phyloP scores from a whole-genome alignment of 2,113 vertebrate species.

The Choloepus hoffmanni region DNA sequence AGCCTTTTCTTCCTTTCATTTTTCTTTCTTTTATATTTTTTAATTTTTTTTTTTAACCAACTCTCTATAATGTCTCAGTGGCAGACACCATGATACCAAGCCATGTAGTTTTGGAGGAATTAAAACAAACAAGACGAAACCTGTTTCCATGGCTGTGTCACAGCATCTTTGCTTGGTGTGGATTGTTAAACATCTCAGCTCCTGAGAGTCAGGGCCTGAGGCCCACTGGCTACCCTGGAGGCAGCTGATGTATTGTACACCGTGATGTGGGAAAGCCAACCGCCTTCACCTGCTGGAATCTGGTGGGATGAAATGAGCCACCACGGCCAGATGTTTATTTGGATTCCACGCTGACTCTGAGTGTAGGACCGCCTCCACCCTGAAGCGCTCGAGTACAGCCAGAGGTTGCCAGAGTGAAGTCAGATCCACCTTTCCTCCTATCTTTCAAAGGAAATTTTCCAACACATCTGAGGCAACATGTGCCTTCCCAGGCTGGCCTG shows the following conservation, averaged over 20 bases:
- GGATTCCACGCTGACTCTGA: neutral
- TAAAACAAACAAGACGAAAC: neutral
- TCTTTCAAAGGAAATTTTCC: neutral
- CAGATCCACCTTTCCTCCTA: neutral
- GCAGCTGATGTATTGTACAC: fast-evolving
- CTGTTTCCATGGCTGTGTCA: neutral
- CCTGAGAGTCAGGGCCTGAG: neutral
- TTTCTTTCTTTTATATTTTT: too few species aligned
- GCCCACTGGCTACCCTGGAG: too few species aligned
- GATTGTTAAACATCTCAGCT: neutral
- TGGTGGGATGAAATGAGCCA: neutral
- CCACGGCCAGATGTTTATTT: fast-evolving
- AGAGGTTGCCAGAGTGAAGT: neutral
- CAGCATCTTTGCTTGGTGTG: neutral
- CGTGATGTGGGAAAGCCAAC: fast-evolving
- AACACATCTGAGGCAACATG: neutral
- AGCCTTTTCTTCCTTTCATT: neutral
- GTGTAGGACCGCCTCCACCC: neutral
- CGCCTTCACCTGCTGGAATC: neutral
- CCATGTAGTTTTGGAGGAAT: neutral
- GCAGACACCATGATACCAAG: neutral
- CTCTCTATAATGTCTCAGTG: neutral
- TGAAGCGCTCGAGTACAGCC: fast-evolving
- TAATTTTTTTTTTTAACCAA: neutral
- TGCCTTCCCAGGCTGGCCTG: neutral